These are phyloP conservation scores for Penaeus chinensis DNA, from an alignment of 1,140 invertebrate species.

Conservation along the genomic window DNA sequence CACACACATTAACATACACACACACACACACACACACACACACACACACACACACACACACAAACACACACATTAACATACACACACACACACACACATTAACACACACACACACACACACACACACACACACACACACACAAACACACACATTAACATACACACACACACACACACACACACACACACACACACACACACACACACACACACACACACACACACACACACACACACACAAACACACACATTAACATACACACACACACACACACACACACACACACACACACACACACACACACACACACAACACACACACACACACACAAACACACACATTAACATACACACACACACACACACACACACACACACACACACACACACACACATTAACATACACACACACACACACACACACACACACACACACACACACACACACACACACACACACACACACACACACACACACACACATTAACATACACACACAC, in stretches of 20 bases:
- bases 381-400: background rate
- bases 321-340: background rate
- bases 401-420: background rate
- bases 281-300: background rate
- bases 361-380: background rate
- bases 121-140: no score
- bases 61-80: no score
- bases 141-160: no score
- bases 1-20: background rate
- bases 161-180: background rate
- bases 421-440: no score
- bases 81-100: background rate
- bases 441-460: background rate
- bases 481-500: background rate
- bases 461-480: background rate
- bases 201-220: background rate
- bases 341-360: background rate
- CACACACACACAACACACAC: background rate
- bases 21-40: background rate
- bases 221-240: background rate
- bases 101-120: background rate
- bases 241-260: no score
- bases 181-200: background rate
- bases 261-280: background rate
- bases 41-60: background rate